A percentile compares a stretch with the other conserved stretches of the same genome.
phyloP scores from a whole-genome alignment of 2,113 vertebrate genomes.

The Ornithorhynchus anatinus region DNA sequence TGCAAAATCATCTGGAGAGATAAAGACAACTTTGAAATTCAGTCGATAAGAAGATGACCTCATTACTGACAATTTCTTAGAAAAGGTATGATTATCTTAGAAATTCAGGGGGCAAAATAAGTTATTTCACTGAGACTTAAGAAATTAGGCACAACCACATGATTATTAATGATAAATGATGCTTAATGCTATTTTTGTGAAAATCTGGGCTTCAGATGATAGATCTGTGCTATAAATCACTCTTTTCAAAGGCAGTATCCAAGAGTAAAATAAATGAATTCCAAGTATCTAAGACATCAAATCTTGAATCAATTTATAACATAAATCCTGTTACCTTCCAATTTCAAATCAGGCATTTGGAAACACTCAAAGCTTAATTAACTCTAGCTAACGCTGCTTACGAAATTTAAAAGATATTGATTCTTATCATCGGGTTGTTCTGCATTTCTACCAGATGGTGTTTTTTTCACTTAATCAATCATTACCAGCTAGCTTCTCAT shows the following conservation, averaged over 20 bases:
- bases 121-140: no score
- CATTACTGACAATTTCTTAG: no score
- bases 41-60: no score
- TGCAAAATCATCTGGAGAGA: no score
- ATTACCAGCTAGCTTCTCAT: not conserved
- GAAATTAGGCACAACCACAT: conserved; percentile 21
- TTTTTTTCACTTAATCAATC: conserved; percentile 3
- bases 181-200: not conserved
- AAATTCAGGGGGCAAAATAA: no score
- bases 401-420: not conserved
- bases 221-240: not conserved
- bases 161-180: conserved; percentile 12
- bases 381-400: not conserved
- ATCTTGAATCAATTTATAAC: not conserved
- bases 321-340: not conserved
- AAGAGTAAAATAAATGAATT: conserved; percentile 1
- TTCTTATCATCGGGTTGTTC: not conserved
- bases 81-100: no score
- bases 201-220: not conserved
- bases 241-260: conserved; percentile 10
- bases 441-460: not conserved
- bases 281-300: conserved; percentile 2
- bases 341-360: not conserved
- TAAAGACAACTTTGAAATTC: no score
- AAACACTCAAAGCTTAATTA: not conserved